These are phyloP conservation scores for Polydesmus complanatus DNA, from an alignment of 2,888 invertebrate genomes.

Conservation along the genomic window DNA sequence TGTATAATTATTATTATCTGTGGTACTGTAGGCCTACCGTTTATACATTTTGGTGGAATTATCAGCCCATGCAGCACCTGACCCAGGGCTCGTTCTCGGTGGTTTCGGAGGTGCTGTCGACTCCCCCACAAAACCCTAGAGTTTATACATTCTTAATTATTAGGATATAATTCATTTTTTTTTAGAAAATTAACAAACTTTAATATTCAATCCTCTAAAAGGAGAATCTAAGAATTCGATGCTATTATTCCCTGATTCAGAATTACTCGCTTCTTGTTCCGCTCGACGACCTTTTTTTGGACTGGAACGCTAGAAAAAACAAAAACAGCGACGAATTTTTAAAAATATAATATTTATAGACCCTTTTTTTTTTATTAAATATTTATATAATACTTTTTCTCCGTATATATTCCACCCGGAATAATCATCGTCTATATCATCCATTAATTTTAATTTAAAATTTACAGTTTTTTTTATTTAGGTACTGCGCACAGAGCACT, in stretches of 20 bases:
- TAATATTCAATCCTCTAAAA: too few species aligned
- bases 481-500: too few species aligned
- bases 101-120: conserved; percentile 5
- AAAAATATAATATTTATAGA: background rate
- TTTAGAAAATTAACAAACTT: too few species aligned
- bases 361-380: background rate
- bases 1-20: too few species aligned
- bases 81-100: background rate
- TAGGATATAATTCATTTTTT: too few species aligned
- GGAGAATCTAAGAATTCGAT: too few species aligned
- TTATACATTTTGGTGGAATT: background rate
- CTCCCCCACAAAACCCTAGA: too few species aligned
- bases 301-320: background rate
- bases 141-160: too few species aligned
- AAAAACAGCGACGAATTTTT: background rate
- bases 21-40: too few species aligned
- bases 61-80: conserved; percentile 11
- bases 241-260: background rate
- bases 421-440: background rate
- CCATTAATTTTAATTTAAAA: too few species aligned
- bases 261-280: background rate
- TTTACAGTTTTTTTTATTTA: too few species aligned
- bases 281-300: conserved; percentile 7
- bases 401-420: background rate
- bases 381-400: background rate